phyloP scores from a whole-genome alignment of 2,888 invertebrate genomes.

The Ectropis crepuscularia region DNA sequence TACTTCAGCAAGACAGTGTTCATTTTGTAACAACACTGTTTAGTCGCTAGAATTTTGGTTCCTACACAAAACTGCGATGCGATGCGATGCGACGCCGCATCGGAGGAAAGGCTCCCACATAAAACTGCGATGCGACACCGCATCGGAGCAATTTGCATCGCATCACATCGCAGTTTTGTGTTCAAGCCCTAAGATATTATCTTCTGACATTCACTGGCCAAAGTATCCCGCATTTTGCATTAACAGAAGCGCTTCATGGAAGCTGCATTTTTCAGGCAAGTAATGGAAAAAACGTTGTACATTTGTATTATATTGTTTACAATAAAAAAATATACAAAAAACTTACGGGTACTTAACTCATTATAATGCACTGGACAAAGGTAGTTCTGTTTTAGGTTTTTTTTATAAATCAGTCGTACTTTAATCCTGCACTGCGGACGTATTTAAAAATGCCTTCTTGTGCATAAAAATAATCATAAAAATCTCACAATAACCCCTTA shows the following conservation, averaged over 20 bases:
- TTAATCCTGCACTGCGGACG: constrained; percentile 51
- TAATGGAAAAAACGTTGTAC: constrained; percentile 64
- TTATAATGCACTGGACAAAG: constrained; percentile 78
- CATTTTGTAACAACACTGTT: no score
- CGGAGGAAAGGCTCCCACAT: no score
- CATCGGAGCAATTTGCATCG: no score
- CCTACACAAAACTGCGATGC: no score
- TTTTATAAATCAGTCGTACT: constrained; percentile 64
- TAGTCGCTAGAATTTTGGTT: no score
- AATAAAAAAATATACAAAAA: constrained; percentile 72
- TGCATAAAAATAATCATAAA: constrained; percentile 68
- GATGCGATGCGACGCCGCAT: no score
- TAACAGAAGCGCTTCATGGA: constrained; percentile 72
- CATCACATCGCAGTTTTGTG: no score
- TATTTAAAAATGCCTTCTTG: constrained; percentile 70
- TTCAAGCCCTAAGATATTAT: no score
- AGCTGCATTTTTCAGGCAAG: constrained; percentile 73
- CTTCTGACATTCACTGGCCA: background rate
- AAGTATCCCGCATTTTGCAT: constrained; percentile 1
- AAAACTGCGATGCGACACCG: no score
- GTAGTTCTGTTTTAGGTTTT: constrained; percentile 65
- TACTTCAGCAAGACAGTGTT: no score
- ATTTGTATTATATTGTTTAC: constrained; percentile 59
- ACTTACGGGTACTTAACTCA: constrained; percentile 73
- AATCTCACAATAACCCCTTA: constrained; percentile 63